A percentile compares a stretch with the other conserved stretches of the same genome.
phyloP scores from a whole-genome alignment of 2,888 invertebrate species.

The Hypomecis atomaria region DNA sequence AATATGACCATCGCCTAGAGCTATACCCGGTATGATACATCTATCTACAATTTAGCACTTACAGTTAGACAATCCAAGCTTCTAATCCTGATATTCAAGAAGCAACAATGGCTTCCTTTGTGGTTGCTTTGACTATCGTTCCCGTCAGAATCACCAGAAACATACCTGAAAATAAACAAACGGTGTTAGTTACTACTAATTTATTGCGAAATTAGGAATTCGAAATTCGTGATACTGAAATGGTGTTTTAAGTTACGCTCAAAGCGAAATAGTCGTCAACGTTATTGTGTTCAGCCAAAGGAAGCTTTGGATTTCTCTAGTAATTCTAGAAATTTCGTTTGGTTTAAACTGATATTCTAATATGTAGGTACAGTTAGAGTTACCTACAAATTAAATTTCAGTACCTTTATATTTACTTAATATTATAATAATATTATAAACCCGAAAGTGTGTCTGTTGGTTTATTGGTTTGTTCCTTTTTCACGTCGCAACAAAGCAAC shows the following conservation, averaged over 20 bases:
- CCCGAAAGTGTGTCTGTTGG: too few species aligned
- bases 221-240: constrained; percentile 14
- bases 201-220: constrained; percentile 6
- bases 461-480: too few species aligned
- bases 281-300: constrained; percentile 9
- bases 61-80: background rate
- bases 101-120: constrained; percentile 10
- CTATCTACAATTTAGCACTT: too few species aligned
- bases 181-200: constrained; percentile 15
- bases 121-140: constrained; percentile 14
- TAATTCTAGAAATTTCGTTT: background rate
- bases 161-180: constrained; percentile 28
- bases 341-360: background rate
- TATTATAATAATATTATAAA: too few species aligned
- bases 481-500: too few species aligned
- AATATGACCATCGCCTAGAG: too few species aligned
- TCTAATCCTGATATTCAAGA: background rate
- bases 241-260: constrained; percentile 12
- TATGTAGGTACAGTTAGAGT: too few species aligned
- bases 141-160: constrained; percentile 13
- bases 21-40: too few species aligned
- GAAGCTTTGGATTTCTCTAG: background rate
- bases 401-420: too few species aligned
- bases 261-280: constrained; percentile 6
- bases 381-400: too few species aligned